Base-by-base conservation (phyloP, 2,797 vertebrate species). In the Huso huso region DNA sequence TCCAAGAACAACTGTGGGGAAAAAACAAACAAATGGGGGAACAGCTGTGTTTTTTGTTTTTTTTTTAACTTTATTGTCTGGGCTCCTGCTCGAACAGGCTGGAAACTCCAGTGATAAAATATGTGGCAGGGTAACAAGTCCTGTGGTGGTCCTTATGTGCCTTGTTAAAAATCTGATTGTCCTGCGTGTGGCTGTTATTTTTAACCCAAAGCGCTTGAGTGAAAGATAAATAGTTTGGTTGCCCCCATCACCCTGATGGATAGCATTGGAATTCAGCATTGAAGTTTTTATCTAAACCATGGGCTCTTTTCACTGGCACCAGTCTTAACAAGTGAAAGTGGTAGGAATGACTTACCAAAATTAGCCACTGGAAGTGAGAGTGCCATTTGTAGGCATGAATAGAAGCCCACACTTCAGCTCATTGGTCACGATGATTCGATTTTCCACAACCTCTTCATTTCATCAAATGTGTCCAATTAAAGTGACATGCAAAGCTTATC, bases 341-440 rank as follows among this genome's bases (percentile, higher is more conserved):
- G 62, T 78, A 77, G 69, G 77, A 84, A 77, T 78, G 75, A 79
- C 68, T 68, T 81, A 78, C 87, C 85, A 84, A 85, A 90, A 86
- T 90, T 90, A 90, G 86, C 81, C 78, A 69, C 49, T 70, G 65
- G 77, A 76, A 75, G 76, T 67, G 68, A 69, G 68, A 18, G 65
- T 67, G 82, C 85, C 83, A 82, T 89, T 83, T 85, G 83, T 74
- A 88, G 86, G 81, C 81, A 78, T 76, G 80, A 80, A 79, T 71
- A 77, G 72, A 73, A 37, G 23, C 23, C 23, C 23, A 37, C 23
- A 4, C 23, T 37, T 37, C 23, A 37, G 23, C 23, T 37, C 23
- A 37, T 37, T 37, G 23, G 23, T 37, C 23, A 37, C 4, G 23
- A 37, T 37, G 23, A 3, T 3, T 3, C 0, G 23, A 2, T 37